phyloP scores from a whole-genome alignment of 2,113 vertebrate genomes.

The Pachypanchax playfairii region DNA sequence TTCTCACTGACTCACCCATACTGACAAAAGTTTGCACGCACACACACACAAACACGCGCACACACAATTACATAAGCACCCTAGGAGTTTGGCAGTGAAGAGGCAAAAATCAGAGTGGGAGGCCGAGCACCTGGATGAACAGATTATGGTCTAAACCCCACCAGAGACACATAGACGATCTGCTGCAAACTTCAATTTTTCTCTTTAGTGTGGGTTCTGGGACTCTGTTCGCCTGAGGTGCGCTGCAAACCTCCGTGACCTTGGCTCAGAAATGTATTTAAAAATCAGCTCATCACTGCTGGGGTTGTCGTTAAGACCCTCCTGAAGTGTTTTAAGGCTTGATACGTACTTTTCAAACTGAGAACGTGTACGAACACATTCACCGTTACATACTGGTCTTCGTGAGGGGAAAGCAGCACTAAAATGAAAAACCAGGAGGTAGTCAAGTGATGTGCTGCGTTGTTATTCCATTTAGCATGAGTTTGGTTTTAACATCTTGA shows the following conservation, averaged over 20 bases:
- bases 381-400: neutral
- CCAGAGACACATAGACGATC: constrained; percentile 69
- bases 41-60: constrained; percentile 17
- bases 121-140: constrained; percentile 74
- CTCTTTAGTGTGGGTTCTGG: constrained; percentile 50
- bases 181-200: constrained; percentile 67
- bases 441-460: neutral
- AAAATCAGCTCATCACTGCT: constrained; percentile 38
- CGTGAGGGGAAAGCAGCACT: neutral
- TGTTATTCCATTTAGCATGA: neutral
- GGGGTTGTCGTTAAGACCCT: constrained; percentile 27
- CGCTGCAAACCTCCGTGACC: constrained; percentile 52
- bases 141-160: constrained; percentile 73
- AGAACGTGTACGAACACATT: neutral
- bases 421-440: neutral
- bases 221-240: constrained; percentile 50
- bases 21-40: constrained; percentile 17
- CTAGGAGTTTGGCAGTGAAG: constrained; percentile 72
- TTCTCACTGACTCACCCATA: constrained; percentile 58
- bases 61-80: constrained; percentile 71
- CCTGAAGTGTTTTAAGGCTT: constrained; percentile 21
- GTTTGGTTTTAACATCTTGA: constrained; percentile 12
- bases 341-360: constrained; percentile 5
- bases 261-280: constrained; percentile 38
- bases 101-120: constrained; percentile 67